phyloP scores from a whole-genome alignment of 53 echinoderm and acorn worm genomes.

The Antedon mediterranea region DNA sequence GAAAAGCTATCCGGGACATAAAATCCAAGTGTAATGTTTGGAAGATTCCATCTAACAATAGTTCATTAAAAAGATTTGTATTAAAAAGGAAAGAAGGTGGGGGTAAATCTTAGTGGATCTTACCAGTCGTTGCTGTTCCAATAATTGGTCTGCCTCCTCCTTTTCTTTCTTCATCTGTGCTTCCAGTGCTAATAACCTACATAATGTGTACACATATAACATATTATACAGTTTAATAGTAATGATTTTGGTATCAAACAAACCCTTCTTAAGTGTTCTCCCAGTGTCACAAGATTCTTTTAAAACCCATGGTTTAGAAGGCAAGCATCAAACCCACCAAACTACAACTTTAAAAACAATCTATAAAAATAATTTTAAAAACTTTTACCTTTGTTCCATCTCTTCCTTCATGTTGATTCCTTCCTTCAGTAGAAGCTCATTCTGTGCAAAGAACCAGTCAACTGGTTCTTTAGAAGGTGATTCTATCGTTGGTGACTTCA shows the following conservation, averaged over 20 bases:
- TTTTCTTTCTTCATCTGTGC: conserved; percentile 95
- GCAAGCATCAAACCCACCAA: too few relatives aligned
- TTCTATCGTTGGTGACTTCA: conserved; percentile 21
- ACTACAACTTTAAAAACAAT: too few relatives aligned
- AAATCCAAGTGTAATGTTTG: too few relatives aligned
- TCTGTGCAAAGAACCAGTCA: conserved; percentile 91
- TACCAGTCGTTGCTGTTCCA: conserved; percentile 93
- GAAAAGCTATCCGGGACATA: too few relatives aligned
- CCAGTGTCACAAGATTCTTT: too few relatives aligned
- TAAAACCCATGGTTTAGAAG: too few relatives aligned
- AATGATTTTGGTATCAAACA: too few relatives aligned
- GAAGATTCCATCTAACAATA: background rate
- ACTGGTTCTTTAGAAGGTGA: conserved; percentile 7
- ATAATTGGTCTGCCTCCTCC: conserved; percentile 78
- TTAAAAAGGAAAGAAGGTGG: background rate
- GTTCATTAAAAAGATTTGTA: background rate
- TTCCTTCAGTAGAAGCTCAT: conserved; percentile 81
- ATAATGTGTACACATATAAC: too few relatives aligned
- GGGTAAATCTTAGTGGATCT: conserved; percentile 8
- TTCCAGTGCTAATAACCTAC: conserved; percentile 88
- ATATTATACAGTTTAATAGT: too few relatives aligned
- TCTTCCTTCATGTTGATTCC: conserved; percentile 97
- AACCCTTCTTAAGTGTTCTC: too few relatives aligned
- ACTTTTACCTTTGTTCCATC: conserved; percentile 78
- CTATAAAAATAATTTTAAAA: background rate